phyloP scores from a whole-genome alignment of 1,140 invertebrate genomes.

The Eubasilissa regina region DNA sequence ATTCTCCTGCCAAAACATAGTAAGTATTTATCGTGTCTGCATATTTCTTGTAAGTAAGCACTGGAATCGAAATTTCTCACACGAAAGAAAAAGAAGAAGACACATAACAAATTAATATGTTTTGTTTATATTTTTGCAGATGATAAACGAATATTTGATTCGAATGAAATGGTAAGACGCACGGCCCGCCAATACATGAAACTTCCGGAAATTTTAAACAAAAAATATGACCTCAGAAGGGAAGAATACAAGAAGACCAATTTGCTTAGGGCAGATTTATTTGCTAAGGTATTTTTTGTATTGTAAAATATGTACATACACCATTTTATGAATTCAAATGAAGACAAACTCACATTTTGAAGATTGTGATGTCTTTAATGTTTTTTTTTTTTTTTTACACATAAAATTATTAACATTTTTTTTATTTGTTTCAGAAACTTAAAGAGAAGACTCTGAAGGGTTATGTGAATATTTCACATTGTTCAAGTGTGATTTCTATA shows the following conservation, averaged over 20 bases:
- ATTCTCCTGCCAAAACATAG: conserved; percentile 10
- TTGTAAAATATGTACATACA: too few relatives aligned
- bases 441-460: conserved; percentile 69
- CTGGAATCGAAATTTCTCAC: conserved; percentile 1
- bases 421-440: conserved; percentile 65
- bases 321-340: too few relatives aligned
- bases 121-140: conserved; percentile 21
- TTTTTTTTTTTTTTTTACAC: background rate
- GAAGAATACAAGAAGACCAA: conserved; percentile 69
- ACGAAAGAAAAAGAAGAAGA: background rate
- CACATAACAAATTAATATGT: background rate
- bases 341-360: too few relatives aligned
- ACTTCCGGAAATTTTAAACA: conserved; percentile 66
- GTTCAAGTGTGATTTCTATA: conserved; percentile 42
- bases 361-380: background rate
- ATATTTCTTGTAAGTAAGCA: background rate
- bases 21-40: too few relatives aligned
- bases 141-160: conserved; percentile 47
- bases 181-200: conserved; percentile 66
- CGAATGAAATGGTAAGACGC: conserved; percentile 50
- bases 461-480: conserved; percentile 66
- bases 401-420: conserved; percentile 7
- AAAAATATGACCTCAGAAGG: conserved; percentile 67
- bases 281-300: conserved; percentile 65
- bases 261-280: conserved; percentile 69